phyloP scores from a whole-genome alignment of 2,888 invertebrate genomes.

The Aquatica leii region DNA sequence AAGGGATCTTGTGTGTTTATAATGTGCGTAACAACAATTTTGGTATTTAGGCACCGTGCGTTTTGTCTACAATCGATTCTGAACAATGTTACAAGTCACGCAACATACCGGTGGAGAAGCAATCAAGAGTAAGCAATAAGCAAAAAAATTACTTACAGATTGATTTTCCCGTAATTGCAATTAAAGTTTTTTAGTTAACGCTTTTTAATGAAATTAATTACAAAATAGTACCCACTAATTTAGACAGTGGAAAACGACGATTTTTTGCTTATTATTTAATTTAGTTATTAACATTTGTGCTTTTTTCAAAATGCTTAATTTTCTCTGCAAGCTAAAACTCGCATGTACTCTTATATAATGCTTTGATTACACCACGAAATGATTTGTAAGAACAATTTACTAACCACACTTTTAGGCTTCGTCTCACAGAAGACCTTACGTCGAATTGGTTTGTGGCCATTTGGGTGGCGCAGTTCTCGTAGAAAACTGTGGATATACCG shows the following conservation, averaged over 20 bases:
- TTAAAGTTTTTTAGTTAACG: not conserved
- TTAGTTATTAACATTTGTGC: no score
- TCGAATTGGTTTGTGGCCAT: constrained; percentile 76
- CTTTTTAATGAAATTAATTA: no score
- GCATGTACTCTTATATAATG: no score
- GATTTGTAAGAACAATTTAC: not conserved
- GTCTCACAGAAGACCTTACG: constrained; percentile 43
- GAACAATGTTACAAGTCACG: constrained; percentile 24
- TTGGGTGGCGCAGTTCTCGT: constrained; percentile 76
- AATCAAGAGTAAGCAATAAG: constrained; percentile 31
- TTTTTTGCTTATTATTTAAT: no score
- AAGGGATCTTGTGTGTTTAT: not conserved
- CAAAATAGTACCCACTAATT: no score
- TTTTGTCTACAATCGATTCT: constrained; percentile 25
- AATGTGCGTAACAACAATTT: constrained; percentile 14
- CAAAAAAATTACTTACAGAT: constrained; percentile 12
- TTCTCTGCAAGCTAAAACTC: no score
- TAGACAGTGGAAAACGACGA: no score
- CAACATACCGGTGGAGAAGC: constrained; percentile 18
- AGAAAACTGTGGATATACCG: constrained; percentile 73
- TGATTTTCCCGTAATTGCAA: not conserved
- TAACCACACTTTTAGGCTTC: not conserved
- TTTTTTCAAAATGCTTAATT: no score
- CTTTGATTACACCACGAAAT: not conserved
- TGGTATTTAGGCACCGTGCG: constrained; percentile 30